Conservation (phyloP, 1,140 invertebrate species). For the Drosophila serrata region DNA sequence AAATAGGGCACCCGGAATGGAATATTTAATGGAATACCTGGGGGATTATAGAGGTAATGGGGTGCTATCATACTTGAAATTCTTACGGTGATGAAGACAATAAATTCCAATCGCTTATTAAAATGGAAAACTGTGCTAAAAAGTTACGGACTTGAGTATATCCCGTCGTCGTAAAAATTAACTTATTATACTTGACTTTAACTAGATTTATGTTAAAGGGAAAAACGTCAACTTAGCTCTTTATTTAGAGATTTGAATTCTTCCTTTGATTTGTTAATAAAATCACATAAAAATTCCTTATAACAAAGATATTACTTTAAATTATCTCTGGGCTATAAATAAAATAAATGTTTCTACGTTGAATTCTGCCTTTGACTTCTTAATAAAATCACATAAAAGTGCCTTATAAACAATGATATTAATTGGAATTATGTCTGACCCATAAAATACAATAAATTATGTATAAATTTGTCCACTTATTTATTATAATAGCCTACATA, state of each 20-base stretch:
- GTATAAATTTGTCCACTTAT: too few species aligned
- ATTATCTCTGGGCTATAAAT: too few species aligned
- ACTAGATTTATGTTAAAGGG: neutral
- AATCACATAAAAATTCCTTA: too few species aligned
- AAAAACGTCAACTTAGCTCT: neutral
- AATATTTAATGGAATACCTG: conserved; percentile 45
- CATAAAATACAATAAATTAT: too few species aligned
- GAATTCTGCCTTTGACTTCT: too few species aligned
- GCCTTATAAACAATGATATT: too few species aligned
- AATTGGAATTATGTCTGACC: too few species aligned
- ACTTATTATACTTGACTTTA: neutral
- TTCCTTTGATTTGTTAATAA: too few species aligned
- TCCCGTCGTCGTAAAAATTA: neutral
- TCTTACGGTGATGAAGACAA: conserved; percentile 14
- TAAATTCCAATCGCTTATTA: conserved; percentile 6
- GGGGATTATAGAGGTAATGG: conserved; percentile 31
- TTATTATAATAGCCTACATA: conserved; percentile 3
- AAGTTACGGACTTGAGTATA: neutral
- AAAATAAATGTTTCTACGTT: too few species aligned
- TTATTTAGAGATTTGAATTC: fast-evolving
- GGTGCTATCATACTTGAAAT: conserved; percentile 30
- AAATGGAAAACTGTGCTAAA: conserved; percentile 4
- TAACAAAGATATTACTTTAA: too few species aligned
- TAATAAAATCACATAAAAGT: too few species aligned
- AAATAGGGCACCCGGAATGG: conserved; percentile 25